Evolutionary conservation across 2,113 vertebrate species (phyloP).

Genomic region (Noturus placidus): DNA sequence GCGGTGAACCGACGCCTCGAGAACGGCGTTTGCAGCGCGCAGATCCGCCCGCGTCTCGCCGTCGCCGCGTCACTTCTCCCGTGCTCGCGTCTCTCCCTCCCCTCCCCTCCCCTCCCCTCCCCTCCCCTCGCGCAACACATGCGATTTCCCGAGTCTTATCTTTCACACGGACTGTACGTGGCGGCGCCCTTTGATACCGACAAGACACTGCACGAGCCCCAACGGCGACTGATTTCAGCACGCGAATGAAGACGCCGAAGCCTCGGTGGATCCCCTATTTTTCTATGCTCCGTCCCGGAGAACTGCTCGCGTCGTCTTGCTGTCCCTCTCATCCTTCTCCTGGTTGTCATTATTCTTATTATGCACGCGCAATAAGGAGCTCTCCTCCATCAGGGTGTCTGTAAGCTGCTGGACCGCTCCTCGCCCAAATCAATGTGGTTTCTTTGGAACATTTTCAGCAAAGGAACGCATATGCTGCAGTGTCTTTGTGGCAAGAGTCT

Average conservation of each 20-base stretch:
- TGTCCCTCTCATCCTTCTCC: background rate
- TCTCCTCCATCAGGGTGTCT: constrained; percentile 98
- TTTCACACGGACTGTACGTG: constrained; percentile 75
- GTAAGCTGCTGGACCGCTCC: constrained; percentile 99
- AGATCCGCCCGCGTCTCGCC: constrained; percentile 73
- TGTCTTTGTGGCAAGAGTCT: constrained; percentile 99
- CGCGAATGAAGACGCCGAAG: constrained; percentile 89
- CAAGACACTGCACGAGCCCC: constrained; percentile 84
- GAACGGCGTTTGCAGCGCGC: constrained; percentile 69
- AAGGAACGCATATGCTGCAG: constrained; percentile 99
- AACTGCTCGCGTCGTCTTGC: constrained; percentile 76
- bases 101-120: background rate
- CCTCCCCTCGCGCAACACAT: constrained; percentile 70
- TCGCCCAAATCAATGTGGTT: constrained; percentile 99
- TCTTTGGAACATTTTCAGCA: constrained; percentile 99
- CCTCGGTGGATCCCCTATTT: constrained; percentile 83
- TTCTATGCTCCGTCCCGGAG: constrained; percentile 94
- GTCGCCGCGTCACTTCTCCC: background rate
- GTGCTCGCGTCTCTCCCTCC: background rate
- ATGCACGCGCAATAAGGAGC: constrained; percentile 96
- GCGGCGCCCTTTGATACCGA: constrained; percentile 73
- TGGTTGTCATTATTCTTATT: constrained; percentile 78
- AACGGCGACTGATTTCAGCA: constrained; percentile 82
- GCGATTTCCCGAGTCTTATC: constrained; percentile 73
- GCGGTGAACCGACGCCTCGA: constrained; percentile 79